These are phyloP conservation scores for Horisme vitalbata DNA, from an alignment of 2,888 invertebrate genomes.

Conservation along the genomic window DNA sequence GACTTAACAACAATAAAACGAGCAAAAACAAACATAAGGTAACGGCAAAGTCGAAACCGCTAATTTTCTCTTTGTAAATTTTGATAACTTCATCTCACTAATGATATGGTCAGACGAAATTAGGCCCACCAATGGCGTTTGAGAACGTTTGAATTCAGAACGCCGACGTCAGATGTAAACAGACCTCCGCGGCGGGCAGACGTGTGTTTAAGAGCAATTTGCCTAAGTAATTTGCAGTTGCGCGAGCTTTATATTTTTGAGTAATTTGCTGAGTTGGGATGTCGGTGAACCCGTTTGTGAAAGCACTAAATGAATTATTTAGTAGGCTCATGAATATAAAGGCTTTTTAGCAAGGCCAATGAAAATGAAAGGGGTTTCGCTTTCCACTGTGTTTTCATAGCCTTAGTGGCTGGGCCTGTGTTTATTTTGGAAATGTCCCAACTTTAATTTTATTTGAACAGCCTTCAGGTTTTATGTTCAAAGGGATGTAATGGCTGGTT, in stretches of 20 bases:
- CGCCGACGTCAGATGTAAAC: slow-evolving; percentile 50
- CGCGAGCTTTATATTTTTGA: slow-evolving; percentile 14
- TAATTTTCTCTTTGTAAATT: slow-evolving; percentile 66
- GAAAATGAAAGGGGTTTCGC: slow-evolving; percentile 22
- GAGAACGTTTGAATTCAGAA: slow-evolving; percentile 60
- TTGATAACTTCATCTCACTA: slow-evolving; percentile 76
- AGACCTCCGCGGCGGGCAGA: slow-evolving; percentile 50
- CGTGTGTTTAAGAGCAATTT: slow-evolving; percentile 66
- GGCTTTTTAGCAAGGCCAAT: slow-evolving; percentile 15
- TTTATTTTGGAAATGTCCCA: slow-evolving; percentile 4
- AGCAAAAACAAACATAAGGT: slow-evolving; percentile 65
- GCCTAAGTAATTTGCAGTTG: slow-evolving; percentile 49
- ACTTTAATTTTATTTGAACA: slow-evolving; percentile 15
- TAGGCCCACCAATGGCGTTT: slow-evolving; percentile 62
- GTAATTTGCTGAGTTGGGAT: slow-evolving; percentile 42
- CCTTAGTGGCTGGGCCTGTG: slow-evolving; percentile 1
- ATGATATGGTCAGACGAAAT: slow-evolving; percentile 59
- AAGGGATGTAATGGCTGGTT: slow-evolving; percentile 8
- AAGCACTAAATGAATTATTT: slow-evolving; percentile 47
- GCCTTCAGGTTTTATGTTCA: slow-evolving; percentile 5
- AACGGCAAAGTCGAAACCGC: slow-evolving; percentile 56
- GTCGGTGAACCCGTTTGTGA: slow-evolving; percentile 59
- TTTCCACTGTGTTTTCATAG: slow-evolving; percentile 10
- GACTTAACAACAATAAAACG: slow-evolving; percentile 67
- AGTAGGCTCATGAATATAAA: slow-evolving; percentile 60